Evolutionary conservation across 2,113 vertebrate genomes (phyloP), one percentile per base, ranked within the genome.

Genomic region (Leptodactylus fuscus): DNA sequence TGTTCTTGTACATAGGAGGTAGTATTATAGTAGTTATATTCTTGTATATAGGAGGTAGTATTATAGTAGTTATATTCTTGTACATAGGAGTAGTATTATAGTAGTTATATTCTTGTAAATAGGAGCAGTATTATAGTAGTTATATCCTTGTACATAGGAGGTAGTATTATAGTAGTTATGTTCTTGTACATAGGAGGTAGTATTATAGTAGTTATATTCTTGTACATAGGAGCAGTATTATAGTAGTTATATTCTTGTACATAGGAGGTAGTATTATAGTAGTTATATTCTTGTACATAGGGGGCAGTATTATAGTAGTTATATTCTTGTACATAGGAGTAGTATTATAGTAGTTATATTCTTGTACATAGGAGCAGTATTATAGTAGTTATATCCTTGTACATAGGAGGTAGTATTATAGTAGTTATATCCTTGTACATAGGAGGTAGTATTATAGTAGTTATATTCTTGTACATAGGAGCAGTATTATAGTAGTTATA

Each of bases 31-130:
- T 29, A 62, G 60, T 62, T 62, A 62, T 62, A 32, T 29, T 62
- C 60, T 15, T 62, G 60, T 62, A 62, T 6, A 62, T 62, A 62
- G 60, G 60, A 8, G 22, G 27, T 27, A 15, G 60, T 29, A 62
- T 62, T 62, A 62, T 62, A 62, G 60, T 62, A 62, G 60, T 29
- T 29, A 62, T 62, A 62, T 62, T 62, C 60, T 62, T 62, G 60
- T 62, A 62, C 11, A 62, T 62, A 62, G 60, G 60, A 16, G 24
- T 12, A 62, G 60, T 62, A 62, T 62, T 62, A 62, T 62, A 62
- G 60, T 62, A 29, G 24, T 62, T 62, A 62, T 32, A 62, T 62
- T 29, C 55, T 24, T 58, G 55, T 58, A 62, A 2, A 29, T 62
- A 15, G 60, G 60, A 16, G 60, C 12, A 62, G 60, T 62, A 62